These are phyloP conservation scores for Cariama cristata DNA, from an alignment of 2,113 vertebrate species.

Conservation along the genomic window DNA sequence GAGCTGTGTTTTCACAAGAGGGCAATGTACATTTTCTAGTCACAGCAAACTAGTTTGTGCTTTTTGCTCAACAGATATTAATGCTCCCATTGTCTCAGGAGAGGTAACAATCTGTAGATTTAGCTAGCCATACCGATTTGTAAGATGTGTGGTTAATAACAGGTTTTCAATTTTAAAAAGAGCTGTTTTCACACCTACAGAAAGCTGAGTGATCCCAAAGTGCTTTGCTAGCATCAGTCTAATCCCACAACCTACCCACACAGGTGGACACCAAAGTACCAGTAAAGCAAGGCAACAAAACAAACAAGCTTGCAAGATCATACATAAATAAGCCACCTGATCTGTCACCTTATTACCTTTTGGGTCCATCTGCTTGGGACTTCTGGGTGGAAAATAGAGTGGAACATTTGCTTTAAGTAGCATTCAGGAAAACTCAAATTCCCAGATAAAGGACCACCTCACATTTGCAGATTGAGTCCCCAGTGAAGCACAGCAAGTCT, in stretches of 20 bases:
- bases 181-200: constrained; percentile 25
- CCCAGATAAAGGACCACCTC: not conserved
- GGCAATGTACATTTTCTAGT: constrained; percentile 1
- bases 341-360: not conserved
- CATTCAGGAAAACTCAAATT: not conserved
- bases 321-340: not conserved
- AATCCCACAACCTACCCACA: not conserved
- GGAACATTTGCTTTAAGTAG: not conserved
- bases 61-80: constrained; percentile 2
- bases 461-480: not conserved
- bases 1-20: constrained; percentile 8
- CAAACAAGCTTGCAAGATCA: not conserved
- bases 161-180: constrained; percentile 3
- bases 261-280: not conserved
- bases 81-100: not conserved
- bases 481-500: not conserved
- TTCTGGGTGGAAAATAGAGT: not conserved
- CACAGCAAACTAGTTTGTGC: not conserved
- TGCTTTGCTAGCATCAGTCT: not conserved
- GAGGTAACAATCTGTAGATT: not conserved
- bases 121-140: not conserved
- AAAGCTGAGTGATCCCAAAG: constrained; percentile 6
- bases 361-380: not conserved
- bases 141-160: constrained; percentile 9
- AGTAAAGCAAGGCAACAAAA: not conserved